Percentiles rank a stretch among this genome's conserved stretches.
Conservation (phyloP, 2,797 vertebrate species). For the Anabacerthia variegaticeps region DNA sequence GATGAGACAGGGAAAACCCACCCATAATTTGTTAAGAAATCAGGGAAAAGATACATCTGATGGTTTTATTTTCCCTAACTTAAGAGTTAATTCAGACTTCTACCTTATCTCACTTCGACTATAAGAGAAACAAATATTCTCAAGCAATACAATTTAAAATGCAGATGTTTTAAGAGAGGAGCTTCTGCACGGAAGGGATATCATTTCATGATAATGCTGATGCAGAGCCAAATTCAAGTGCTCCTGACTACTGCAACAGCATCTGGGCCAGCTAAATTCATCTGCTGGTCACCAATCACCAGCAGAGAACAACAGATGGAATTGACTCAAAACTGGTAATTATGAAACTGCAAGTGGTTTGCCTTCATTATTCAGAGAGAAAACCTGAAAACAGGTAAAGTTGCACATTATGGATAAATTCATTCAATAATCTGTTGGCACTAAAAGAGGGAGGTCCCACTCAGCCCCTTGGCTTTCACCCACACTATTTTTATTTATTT, state of each 20-base stretch:
- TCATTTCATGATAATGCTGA: not conserved
- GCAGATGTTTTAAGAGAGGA: not conserved
- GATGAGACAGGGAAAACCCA: not conserved
- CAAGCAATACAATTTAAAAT: not conserved
- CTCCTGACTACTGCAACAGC: not conserved
- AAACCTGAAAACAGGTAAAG: not conserved
- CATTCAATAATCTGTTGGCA: not conserved
- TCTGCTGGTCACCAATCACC: accelerated
- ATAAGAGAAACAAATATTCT: not conserved
- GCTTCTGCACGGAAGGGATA: not conserved
- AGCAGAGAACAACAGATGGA: not conserved
- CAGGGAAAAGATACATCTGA: not conserved
- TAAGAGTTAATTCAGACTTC: not conserved
- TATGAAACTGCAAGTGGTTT: not conserved
- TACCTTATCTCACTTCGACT: not conserved
- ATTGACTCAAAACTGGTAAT: not conserved
- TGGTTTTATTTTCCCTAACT: not conserved
- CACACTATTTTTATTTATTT: not conserved
- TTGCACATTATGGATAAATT: not conserved
- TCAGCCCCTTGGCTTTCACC: not conserved
- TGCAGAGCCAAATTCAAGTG: not conserved
- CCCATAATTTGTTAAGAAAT: not conserved
- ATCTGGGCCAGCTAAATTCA: not conserved
- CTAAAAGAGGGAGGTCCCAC: not conserved
- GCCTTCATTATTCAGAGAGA: not conserved